phyloP scores from a whole-genome alignment of 2,888 invertebrate genomes.

The Andrena haemorrhoa region DNA sequence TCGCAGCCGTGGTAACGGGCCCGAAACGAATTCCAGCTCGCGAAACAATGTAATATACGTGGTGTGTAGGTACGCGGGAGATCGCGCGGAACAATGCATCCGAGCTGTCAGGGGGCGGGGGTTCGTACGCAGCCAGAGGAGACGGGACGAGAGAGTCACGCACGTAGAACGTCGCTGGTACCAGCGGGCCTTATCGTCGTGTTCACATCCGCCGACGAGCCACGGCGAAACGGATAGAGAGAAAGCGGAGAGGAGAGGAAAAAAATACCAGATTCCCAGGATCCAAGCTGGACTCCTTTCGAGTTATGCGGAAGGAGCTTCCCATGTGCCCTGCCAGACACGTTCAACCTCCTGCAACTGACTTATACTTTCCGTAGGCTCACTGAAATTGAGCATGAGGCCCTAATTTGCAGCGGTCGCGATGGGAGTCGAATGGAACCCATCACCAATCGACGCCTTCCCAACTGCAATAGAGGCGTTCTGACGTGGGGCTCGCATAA shows the following conservation, averaged over 20 bases:
- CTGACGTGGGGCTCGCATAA: too few relatives aligned
- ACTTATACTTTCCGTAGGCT: not conserved
- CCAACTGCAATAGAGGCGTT: too few relatives aligned
- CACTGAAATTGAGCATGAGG: not conserved
- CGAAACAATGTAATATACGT: conserved; percentile 80
- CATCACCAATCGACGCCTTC: too few relatives aligned
- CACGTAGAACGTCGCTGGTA: conserved; percentile 69
- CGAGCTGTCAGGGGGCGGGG: conserved; percentile 51
- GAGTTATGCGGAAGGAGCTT: conserved; percentile 71
- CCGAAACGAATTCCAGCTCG: conserved; percentile 76
- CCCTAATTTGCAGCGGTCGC: too few relatives aligned
- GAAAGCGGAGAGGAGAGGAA: conserved; percentile 72
- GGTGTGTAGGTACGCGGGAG: conserved; percentile 75
- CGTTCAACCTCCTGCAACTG: not conserved
- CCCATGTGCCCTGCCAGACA: conserved; percentile 26
- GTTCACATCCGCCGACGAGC: conserved; percentile 80
- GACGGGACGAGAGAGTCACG: conserved; percentile 75
- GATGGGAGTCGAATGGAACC: too few relatives aligned
- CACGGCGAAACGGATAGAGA: conserved; percentile 71
- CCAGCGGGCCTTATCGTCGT: conserved; percentile 78
- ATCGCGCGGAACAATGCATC: conserved; percentile 77
- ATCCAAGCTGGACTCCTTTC: conserved; percentile 74
- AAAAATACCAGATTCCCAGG: conserved; percentile 83
- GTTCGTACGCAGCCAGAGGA: conserved; percentile 28
- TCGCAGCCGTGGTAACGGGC: conserved; percentile 50